Percentiles rank a stretch among this genome's conserved stretches.
These are phyloP conservation scores for Dromiciops gliroides DNA, from an alignment of 2,113 vertebrate genomes.

Conservation along the genomic window DNA sequence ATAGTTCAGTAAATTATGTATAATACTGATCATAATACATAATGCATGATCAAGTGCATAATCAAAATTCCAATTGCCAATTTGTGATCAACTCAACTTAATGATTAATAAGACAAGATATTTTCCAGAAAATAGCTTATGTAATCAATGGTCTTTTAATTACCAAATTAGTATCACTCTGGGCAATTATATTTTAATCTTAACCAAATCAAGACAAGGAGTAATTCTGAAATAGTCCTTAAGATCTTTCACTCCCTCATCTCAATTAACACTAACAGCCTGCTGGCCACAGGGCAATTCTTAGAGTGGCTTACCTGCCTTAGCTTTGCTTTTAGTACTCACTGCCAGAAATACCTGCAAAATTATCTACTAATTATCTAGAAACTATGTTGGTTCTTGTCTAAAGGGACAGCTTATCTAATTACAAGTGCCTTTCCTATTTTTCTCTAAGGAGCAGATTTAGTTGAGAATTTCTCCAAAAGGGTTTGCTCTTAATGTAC, in stretches of 20 bases:
- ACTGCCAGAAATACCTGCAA: constrained; percentile 90
- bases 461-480: constrained; percentile 88
- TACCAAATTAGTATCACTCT: neutral
- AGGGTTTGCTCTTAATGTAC: constrained; percentile 90
- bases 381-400: constrained; percentile 92
- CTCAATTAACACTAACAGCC: constrained; percentile 80
- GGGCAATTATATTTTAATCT: neutral
- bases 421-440: constrained; percentile 86
- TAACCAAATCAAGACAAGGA: constrained; percentile 42
- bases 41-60: neutral
- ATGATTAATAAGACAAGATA: constrained; percentile 17
- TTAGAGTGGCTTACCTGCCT: constrained; percentile 84
- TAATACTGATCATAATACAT: neutral
- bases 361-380: constrained; percentile 93
- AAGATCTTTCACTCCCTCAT: constrained; percentile 28
- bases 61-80: neutral
- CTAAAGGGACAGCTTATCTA: constrained; percentile 87
- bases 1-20: neutral
- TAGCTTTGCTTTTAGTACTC: constrained; percentile 81
- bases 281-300: constrained; percentile 83
- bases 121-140: neutral
- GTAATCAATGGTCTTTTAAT: neutral
- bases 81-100: neutral
- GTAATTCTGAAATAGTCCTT: constrained; percentile 8
- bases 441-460: constrained; percentile 84